These are phyloP conservation scores for Naja naja DNA, from an alignment of 2,113 vertebrate genomes.

Conservation along the genomic window DNA sequence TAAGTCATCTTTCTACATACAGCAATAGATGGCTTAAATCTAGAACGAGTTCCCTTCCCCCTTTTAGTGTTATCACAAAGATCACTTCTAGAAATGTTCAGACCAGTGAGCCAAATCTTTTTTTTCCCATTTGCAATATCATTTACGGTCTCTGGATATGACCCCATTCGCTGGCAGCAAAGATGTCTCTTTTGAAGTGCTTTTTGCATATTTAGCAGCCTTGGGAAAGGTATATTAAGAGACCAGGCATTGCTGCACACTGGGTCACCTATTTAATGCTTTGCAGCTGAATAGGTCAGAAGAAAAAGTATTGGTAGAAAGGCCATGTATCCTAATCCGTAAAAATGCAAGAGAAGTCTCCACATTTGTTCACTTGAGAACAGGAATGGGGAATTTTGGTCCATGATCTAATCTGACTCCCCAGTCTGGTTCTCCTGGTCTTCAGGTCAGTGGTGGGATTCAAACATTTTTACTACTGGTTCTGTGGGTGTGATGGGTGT, in stretches of 20 bases:
- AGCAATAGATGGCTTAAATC: not conserved
- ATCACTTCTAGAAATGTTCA: conserved; percentile 12
- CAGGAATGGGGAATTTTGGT: not conserved
- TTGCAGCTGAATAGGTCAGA: conserved; percentile 26
- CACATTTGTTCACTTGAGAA: not conserved
- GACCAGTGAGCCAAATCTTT: not conserved
- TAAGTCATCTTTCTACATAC: not conserved
- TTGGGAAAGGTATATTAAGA: not conserved
- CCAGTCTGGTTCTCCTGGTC: not conserved
- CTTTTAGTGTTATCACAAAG: not conserved
- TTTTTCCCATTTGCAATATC: conserved; percentile 5
- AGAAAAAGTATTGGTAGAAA: conserved; percentile 37
- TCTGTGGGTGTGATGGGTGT: no score
- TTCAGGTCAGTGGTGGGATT: not conserved
- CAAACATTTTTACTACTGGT: no score
- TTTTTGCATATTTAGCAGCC: not conserved
- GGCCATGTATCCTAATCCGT: conserved; percentile 37
- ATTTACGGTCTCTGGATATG: conserved; percentile 7
- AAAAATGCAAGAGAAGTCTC: not conserved
- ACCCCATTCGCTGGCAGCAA: not conserved
- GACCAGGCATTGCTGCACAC: not conserved
- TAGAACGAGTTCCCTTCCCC: not conserved
- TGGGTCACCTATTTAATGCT: not conserved
- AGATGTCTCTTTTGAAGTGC: conserved; percentile 7
- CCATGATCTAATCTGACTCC: not conserved